phyloP scores from a whole-genome alignment of 2,113 vertebrate genomes.

The Cyprinodon brontotheroides region DNA sequence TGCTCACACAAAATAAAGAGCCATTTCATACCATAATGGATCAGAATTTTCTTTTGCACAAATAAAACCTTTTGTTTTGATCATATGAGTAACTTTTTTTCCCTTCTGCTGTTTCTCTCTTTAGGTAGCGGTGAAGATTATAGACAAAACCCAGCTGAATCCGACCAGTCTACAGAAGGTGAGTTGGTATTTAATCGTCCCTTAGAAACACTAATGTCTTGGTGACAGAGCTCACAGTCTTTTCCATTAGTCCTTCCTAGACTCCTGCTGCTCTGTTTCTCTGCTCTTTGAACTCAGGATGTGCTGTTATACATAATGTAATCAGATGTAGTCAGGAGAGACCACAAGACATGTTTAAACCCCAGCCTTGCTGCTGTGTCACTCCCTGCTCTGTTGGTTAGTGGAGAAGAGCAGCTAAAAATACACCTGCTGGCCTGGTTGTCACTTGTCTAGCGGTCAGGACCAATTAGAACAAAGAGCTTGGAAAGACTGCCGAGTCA shows the following conservation, averaged over 20 bases:
- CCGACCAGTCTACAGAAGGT: constrained; percentile 99
- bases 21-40: neutral
- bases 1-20: constrained; percentile 34
- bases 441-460: constrained; percentile 61
- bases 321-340: constrained; percentile 63
- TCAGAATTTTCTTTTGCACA: constrained; percentile 3
- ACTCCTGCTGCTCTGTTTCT: constrained; percentile 31
- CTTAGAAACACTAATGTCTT: constrained; percentile 46
- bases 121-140: constrained; percentile 98
- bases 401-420: constrained; percentile 61
- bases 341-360: constrained; percentile 64
- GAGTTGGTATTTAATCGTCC: constrained; percentile 61
- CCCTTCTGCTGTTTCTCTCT: neutral
- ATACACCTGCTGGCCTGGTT: constrained; percentile 55
- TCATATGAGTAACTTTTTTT: constrained; percentile 21
- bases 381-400: constrained; percentile 44
- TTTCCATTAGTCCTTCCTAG: constrained; percentile 41
- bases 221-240: constrained; percentile 20
- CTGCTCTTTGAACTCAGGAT: constrained; percentile 69
- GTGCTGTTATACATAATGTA: constrained; percentile 67
- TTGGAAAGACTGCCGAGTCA: constrained; percentile 50
- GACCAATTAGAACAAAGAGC: constrained; percentile 56
- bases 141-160: constrained; percentile 98
- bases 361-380: constrained; percentile 13
- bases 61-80: constrained; percentile 30